Base-by-base conservation (phyloP, 1,140 invertebrate genomes). In the Hypsibius dujardini region DNA sequence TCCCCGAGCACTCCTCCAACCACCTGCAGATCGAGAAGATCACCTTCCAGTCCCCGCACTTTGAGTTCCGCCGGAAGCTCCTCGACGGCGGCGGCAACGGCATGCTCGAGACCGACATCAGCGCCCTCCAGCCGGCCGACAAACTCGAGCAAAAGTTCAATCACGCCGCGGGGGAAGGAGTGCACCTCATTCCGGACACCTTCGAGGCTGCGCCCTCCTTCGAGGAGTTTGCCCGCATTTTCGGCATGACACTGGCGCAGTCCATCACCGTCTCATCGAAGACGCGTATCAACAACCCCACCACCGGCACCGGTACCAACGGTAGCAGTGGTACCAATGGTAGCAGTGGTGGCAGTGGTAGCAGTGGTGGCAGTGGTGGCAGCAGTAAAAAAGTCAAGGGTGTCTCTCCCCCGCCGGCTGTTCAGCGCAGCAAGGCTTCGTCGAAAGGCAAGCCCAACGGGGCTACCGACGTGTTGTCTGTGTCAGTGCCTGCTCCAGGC, bases 31-130 rank as follows among this genome's bases (percentile, higher is more conserved):
- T 84, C 1, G 88, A 94, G 76, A 89, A 86, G 76, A 85, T 94
- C 75, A 83, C 86, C 42, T 90, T 95, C 78, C 82, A 84, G 76
- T 89, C 87, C 77, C 90, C 90, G 40, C 86, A 86, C 69, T 90
- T 92, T 75, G 92, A 96, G 50, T 95, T 96, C 79, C 85, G 85
- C 71, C 85, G 86, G 71, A 91, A 90, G 76, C 80, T 96, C 15
- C 79, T 96, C 28, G 90, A 87, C 82, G 90, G 89, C 72, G 92
- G 92, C 3, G 62, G 62, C 7, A 7, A 7, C 42, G 62, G 62
- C 12, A 7, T 67, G 45, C 42, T 67, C 3, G 62, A 67, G 42
- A 67, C 62, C 3, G 62, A 67, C 45, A 12, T 67, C 12, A 45
- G 45, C 12, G 12, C 62, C 12, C 12, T 67, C 12, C 12, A 7